Conservation (phyloP, 2,797 vertebrate species). For the Paratrypauchen microcephalus region DNA sequence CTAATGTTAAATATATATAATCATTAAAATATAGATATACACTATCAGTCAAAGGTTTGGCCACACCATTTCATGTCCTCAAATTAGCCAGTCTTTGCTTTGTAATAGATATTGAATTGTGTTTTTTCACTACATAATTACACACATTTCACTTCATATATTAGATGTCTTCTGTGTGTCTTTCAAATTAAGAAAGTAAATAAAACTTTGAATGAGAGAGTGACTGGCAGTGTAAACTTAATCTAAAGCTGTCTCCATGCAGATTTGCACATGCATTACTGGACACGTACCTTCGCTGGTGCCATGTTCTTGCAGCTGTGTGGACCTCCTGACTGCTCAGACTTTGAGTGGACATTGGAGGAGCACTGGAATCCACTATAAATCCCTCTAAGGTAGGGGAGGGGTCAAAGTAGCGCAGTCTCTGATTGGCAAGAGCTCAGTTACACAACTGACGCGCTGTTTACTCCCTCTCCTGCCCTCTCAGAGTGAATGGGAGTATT, state of each 20-base stretch:
- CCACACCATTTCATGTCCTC: too few species aligned
- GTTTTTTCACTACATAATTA: too few species aligned
- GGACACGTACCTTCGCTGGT: conserved; percentile 67
- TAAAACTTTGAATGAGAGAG: too few species aligned
- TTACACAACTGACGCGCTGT: conserved; percentile 50
- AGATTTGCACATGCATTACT: background rate
- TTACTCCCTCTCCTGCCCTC: conserved; percentile 44
- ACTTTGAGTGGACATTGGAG: conserved; percentile 43
- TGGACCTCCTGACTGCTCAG: conserved; percentile 57
- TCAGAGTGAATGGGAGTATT: conserved; percentile 49
- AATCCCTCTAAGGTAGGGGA: conserved; percentile 55
- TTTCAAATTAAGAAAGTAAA: too few species aligned
- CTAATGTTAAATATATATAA: background rate
- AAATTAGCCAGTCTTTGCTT: too few species aligned
- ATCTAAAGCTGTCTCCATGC: background rate
- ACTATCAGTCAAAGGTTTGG: too few species aligned
- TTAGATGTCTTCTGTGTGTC: too few species aligned
- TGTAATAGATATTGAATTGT: too few species aligned
- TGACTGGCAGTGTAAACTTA: background rate
- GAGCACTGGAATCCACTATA: conserved; percentile 39
- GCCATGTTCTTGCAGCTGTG: conserved; percentile 64
- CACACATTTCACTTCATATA: too few species aligned
- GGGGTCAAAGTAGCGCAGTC: conserved; percentile 32
- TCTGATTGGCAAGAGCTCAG: conserved; percentile 62
- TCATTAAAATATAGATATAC: background rate